phyloP scores from a whole-genome alignment of 2,888 invertebrate species.

The Hirtodrosophila alboralis region DNA sequence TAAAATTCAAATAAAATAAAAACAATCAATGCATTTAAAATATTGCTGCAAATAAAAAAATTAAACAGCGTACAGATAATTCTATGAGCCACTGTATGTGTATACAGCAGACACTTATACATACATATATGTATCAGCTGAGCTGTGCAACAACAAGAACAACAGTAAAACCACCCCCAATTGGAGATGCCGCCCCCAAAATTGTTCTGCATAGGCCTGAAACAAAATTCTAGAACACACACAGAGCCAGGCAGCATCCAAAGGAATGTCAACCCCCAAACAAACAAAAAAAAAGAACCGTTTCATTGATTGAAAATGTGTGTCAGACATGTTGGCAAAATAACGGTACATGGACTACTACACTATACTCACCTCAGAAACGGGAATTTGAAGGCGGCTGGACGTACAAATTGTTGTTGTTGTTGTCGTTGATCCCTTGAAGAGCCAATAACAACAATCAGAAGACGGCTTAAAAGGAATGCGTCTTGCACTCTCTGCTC shows the following conservation, averaged over 20 bases:
- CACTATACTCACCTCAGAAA: slow-evolving; percentile 49
- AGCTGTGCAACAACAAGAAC: slow-evolving; percentile 47
- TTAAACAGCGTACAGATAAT: too few species aligned
- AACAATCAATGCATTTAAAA: too few species aligned
- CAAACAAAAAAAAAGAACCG: slow-evolving; percentile 2
- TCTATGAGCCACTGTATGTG: slow-evolving; percentile 1
- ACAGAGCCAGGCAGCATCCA: slow-evolving; percentile 57
- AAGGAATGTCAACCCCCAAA: slow-evolving; percentile 57
- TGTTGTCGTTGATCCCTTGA: slow-evolving; percentile 12
- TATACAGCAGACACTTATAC: slow-evolving; percentile 1
- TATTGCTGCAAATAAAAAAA: too few species aligned
- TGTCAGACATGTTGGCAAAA: slow-evolving; percentile 45
- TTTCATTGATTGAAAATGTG: slow-evolving; percentile 56
- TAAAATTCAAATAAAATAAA: too few species aligned
- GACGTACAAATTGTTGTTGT: slow-evolving; percentile 37
- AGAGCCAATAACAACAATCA: slow-evolving; percentile 17
- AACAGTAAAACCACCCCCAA: slow-evolving; percentile 46
- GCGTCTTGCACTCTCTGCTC: slow-evolving; percentile 31
- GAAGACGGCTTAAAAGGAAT: slow-evolving; percentile 28
- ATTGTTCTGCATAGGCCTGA: slow-evolving; percentile 9
- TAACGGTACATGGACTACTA: slow-evolving; percentile 29
- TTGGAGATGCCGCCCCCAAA: slow-evolving; percentile 17
- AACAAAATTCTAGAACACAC: not conserved
- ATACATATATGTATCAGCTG: slow-evolving; percentile 38
- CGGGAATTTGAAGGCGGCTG: slow-evolving; percentile 24